Percentiles rank a stretch among this genome's conserved stretches.
Conservation (phyloP, 2,113 vertebrate genomes). For the Oophaga pumilio region DNA sequence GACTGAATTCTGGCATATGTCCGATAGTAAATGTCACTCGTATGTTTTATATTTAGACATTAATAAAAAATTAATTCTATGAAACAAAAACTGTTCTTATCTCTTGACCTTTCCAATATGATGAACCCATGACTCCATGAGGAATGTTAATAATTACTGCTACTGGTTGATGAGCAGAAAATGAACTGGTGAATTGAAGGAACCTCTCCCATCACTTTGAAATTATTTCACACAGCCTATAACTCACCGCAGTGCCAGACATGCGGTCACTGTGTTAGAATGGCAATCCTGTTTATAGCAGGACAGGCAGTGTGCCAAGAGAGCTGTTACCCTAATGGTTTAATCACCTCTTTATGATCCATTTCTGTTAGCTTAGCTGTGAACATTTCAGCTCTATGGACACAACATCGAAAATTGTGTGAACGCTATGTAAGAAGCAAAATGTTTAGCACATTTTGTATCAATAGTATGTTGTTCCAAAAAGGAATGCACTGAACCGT, state of each 20-base stretch:
- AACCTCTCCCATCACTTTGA: not conserved
- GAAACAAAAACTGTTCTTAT: not conserved
- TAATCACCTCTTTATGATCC: not conserved
- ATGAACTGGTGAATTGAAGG: not conserved
- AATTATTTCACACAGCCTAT: slow-evolving; percentile 1
- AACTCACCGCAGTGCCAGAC: not conserved
- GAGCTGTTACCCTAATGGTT: slow-evolving; percentile 6
- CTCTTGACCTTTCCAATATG: not conserved
- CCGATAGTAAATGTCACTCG: no score
- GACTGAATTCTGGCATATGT: no score
- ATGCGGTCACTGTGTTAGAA: not conserved
- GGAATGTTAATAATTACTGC: not conserved
- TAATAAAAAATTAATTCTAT: not conserved
- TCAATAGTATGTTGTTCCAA: not conserved
- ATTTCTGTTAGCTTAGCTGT: slow-evolving; percentile 17
- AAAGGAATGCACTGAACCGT: not conserved
- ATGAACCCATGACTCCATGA: not conserved
- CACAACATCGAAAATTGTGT: not conserved
- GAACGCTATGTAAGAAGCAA: not conserved
- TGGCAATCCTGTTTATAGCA: not conserved
- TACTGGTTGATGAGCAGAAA: not conserved
- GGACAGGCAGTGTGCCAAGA: slow-evolving; percentile 9
- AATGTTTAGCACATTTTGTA: not conserved
- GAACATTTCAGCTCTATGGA: not conserved
- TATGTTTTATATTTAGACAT: not conserved